A percentile compares a stretch with the other conserved stretches of the same genome.
Evolutionary conservation across 1,140 invertebrate species (phyloP).

Genomic region (Goniozus legneri): DNA sequence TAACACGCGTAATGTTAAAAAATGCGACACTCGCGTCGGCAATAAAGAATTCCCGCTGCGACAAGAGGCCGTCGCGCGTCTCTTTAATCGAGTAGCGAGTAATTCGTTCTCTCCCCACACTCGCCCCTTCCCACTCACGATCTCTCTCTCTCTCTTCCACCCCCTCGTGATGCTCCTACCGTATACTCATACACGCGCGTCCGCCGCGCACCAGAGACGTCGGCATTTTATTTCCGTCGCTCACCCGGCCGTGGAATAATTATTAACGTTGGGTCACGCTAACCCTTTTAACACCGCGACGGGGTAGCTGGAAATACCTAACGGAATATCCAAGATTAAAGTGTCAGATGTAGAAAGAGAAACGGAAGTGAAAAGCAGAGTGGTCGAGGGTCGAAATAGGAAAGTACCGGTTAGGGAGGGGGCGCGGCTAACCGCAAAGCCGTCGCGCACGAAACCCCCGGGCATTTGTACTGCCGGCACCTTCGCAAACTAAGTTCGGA

Average conservation of each 20-base stretch:
- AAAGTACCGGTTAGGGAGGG: background rate
- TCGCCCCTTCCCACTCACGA: no score
- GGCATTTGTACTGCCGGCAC: conserved; percentile 14
- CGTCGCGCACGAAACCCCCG: conserved; percentile 10
- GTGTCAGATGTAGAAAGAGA: conserved; percentile 18
- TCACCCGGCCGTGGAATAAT: conserved; percentile 22
- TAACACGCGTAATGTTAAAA: no score
- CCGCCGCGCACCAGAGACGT: background rate
- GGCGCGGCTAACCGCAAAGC: conserved; percentile 14
- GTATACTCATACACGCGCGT: no score
- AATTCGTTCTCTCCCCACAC: conserved; percentile 12
- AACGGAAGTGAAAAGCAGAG: conserved; percentile 8
- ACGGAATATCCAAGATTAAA: conserved; percentile 26
- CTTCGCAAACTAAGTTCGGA: conserved; percentile 9
- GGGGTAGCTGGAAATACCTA: conserved; percentile 16
- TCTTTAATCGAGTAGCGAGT: conserved; percentile 17
- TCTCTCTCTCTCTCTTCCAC: no score
- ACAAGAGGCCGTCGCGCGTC: background rate
- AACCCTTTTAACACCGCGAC: conserved; percentile 18
- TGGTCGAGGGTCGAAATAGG: background rate
- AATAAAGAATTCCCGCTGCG: conserved; percentile 1
- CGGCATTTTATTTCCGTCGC: conserved; percentile 17
- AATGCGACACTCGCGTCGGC: no score
- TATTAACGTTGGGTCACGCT: conserved; percentile 26
- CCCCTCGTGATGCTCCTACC: no score